Percentiles rank a stretch among this genome's conserved stretches.
These are phyloP conservation scores for Parnassius orleans DNA, from an alignment of 2,888 invertebrate species.

Conservation along the genomic window DNA sequence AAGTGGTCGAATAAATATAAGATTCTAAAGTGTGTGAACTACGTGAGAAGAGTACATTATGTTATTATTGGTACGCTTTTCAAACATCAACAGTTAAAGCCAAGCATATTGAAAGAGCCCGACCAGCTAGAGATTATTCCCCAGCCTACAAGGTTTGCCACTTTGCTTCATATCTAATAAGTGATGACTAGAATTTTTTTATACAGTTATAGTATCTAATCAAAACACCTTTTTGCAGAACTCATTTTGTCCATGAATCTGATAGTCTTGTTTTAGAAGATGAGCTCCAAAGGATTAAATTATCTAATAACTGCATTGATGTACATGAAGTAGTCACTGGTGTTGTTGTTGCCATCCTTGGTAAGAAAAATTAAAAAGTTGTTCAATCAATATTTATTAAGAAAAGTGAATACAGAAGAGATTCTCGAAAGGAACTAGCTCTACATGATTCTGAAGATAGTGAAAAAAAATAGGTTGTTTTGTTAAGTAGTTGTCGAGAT, in stretches of 20 bases:
- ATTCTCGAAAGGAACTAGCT: no score
- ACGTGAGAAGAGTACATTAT: constrained; percentile 84
- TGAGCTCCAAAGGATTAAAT: constrained; percentile 91
- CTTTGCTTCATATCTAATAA: neutral
- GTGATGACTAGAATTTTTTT: neutral
- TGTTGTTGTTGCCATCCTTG: constrained; percentile 89
- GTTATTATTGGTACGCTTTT: constrained; percentile 96
- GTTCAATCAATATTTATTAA: no score
- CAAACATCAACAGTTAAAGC: constrained; percentile 94
- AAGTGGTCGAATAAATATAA: constrained; percentile 86
- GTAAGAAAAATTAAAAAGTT: constrained; percentile 46
- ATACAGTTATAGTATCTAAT: neutral
- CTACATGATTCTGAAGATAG: no score
- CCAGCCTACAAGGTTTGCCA: constrained; percentile 81
- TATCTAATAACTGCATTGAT: constrained; percentile 84
- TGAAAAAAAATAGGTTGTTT: no score
- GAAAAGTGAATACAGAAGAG: no score
- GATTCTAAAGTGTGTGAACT: constrained; percentile 85
- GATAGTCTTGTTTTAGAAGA: constrained; percentile 95
- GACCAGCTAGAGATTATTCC: constrained; percentile 92
- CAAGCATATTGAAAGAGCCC: constrained; percentile 93
- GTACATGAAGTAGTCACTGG: constrained; percentile 89
- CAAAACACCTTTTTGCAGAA: constrained; percentile 53
- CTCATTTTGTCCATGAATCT: constrained; percentile 88
- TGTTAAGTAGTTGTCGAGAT: no score